A percentile compares a stretch with the other conserved stretches of the same genome.
phyloP scores from a whole-genome alignment of 2,113 vertebrate species.

The Hippocampus abdominalis region DNA sequence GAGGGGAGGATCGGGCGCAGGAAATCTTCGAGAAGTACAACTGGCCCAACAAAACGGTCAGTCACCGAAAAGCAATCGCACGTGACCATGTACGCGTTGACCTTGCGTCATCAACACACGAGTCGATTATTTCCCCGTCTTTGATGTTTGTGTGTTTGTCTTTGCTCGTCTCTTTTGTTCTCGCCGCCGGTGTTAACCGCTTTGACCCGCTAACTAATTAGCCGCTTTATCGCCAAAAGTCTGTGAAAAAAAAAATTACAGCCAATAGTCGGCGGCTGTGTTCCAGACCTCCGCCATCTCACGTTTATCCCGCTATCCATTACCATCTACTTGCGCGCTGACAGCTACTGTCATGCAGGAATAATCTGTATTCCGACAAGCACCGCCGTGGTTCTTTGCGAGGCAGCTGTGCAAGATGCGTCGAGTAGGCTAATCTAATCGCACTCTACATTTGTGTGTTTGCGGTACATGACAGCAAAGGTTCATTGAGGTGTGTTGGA shows the following conservation, averaged over 20 bases:
- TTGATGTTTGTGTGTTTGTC: constrained; percentile 13
- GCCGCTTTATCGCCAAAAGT: constrained; percentile 58
- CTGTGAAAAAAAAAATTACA: constrained; percentile 28
- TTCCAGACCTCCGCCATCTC: constrained; percentile 17
- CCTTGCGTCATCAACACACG: neutral
- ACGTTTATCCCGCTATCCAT: constrained; percentile 25
- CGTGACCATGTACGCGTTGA: neutral
- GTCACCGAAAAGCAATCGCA: constrained; percentile 26
- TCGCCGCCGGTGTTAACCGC: constrained; percentile 57
- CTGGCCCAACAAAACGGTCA: constrained; percentile 98
- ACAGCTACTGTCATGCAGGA: constrained; percentile 31
- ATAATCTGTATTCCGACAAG: constrained; percentile 42
- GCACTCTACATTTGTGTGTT: constrained; percentile 5
- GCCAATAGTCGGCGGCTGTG: constrained; percentile 33
- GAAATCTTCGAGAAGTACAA: constrained; percentile 98
- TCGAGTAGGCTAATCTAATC: constrained; percentile 18
- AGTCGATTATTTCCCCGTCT: neutral
- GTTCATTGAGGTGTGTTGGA: neutral
- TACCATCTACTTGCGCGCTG: constrained; percentile 19
- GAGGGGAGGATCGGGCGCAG: constrained; percentile 93
- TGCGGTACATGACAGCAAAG: constrained; percentile 10
- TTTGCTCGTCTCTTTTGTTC: constrained; percentile 31
- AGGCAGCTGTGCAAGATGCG: constrained; percentile 19
- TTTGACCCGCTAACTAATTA: constrained; percentile 63
- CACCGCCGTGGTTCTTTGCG: constrained; percentile 16